Percentiles rank a stretch among this genome's conserved stretches.
Conservation (phyloP, 1,140 invertebrate species). For the Cydia amplana region DNA sequence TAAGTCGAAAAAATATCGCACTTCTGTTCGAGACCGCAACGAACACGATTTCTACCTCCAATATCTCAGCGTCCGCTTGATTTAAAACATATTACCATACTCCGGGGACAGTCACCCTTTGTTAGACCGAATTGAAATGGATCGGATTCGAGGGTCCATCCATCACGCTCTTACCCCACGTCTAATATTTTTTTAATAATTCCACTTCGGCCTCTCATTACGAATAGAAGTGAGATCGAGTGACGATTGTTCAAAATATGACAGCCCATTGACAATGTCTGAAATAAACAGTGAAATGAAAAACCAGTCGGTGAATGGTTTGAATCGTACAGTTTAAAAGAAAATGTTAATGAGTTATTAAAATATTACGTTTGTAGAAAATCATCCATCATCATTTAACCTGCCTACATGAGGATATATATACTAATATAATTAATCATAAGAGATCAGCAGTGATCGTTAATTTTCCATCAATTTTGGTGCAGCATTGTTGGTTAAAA, state of each 20-base stretch:
- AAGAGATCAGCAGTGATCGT: too few species aligned
- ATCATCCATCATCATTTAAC: too few species aligned
- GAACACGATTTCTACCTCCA: conserved; percentile 5
- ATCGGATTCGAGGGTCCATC: conserved; percentile 74
- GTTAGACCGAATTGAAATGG: conserved; percentile 74
- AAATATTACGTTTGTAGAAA: too few species aligned
- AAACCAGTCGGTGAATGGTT: too few species aligned
- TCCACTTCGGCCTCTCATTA: conserved; percentile 69
- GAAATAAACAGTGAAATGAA: conserved; percentile 51
- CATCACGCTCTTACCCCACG: conserved; percentile 69
- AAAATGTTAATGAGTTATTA: too few species aligned
- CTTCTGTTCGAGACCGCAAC: neutral
- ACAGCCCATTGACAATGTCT: conserved; percentile 68
- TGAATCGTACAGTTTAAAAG: too few species aligned
- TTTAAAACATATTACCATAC: conserved; percentile 65
- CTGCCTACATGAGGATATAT: too few species aligned
- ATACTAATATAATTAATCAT: too few species aligned
- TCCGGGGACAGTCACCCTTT: conserved; percentile 70
- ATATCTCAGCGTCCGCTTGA: conserved; percentile 43
- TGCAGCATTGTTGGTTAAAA: too few species aligned
- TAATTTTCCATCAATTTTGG: too few species aligned
- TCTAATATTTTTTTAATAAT: conserved; percentile 79
- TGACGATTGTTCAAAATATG: conserved; percentile 65
- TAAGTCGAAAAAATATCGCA: neutral
- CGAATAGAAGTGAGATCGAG: conserved; percentile 67